A percentile compares a stretch with the other conserved stretches of the same genome.
These are phyloP conservation scores for Capitulum mitella DNA, from an alignment of 2,888 invertebrate genomes.

Conservation along the genomic window DNA sequence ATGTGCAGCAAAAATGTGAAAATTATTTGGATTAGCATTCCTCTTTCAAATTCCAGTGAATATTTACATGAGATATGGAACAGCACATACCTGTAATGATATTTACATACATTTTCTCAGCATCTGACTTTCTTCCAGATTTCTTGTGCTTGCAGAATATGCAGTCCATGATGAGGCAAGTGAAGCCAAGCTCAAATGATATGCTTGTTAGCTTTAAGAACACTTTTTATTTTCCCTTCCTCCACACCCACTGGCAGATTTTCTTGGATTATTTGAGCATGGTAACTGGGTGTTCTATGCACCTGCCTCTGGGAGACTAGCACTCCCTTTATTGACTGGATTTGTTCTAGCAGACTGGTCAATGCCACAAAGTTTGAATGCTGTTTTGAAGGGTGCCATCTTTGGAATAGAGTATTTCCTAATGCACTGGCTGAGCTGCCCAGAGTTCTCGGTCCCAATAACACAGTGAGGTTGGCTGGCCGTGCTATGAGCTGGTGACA, in stretches of 20 bases:
- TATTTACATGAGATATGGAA: not conserved
- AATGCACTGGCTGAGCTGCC: too few relatives aligned
- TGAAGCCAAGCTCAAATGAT: not conserved
- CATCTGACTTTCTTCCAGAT: not conserved
- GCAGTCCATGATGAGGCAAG: constrained; percentile 12
- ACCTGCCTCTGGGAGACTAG: not conserved
- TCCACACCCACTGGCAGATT: not conserved
- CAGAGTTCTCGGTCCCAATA: too few relatives aligned
- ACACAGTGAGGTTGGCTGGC: too few relatives aligned
- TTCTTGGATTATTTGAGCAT: not conserved
- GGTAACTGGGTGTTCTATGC: not conserved
- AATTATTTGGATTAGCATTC: too few relatives aligned
- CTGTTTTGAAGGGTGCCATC: too few relatives aligned
- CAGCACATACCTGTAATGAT: not conserved
- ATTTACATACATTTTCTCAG: not conserved
- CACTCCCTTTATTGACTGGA: not conserved
- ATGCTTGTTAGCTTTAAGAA: not conserved
- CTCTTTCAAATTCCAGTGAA: too few relatives aligned
- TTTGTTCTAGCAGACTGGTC: not conserved
- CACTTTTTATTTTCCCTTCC: not conserved
- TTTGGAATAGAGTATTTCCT: too few relatives aligned
- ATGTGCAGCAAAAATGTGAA: too few relatives aligned
- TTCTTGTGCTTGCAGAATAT: constrained; percentile 15
- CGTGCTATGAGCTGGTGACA: too few relatives aligned
- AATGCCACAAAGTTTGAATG: not conserved